Evolutionary conservation across 2,113 vertebrate genomes (phyloP).

Genomic region (Bubo scandiacus): DNA sequence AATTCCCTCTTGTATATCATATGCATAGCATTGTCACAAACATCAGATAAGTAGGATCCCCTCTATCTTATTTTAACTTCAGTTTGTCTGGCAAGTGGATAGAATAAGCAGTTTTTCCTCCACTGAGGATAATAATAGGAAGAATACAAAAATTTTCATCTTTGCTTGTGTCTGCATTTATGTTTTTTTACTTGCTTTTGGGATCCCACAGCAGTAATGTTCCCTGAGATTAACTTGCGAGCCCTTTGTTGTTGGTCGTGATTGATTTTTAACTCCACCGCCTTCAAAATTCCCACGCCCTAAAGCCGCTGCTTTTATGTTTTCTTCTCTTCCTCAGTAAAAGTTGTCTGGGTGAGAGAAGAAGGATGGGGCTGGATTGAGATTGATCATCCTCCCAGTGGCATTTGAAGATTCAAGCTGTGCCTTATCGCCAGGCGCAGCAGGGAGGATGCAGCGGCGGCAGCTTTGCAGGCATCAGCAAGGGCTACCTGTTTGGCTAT

Average conservation of each 20-base stretch:
- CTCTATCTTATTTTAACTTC: not conserved
- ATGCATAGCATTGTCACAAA: not conserved
- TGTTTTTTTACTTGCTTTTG: not conserved
- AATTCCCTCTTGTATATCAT: not conserved
- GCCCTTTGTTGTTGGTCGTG: not conserved
- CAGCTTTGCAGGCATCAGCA: not conserved
- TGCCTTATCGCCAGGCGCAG: not conserved
- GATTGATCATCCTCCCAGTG: conserved; percentile 8
- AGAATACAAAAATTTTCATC: not conserved
- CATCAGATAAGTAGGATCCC: not conserved
- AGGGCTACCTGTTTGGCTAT: not conserved
- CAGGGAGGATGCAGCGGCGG: not conserved
- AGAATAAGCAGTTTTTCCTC: conserved; percentile 15
- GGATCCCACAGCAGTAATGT: not conserved
- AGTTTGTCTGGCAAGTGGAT: not conserved
- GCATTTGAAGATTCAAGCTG: conserved; percentile 37
- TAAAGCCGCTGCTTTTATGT: not conserved
- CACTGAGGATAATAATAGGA: not conserved
- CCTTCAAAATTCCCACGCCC: not conserved
- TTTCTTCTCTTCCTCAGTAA: not conserved
- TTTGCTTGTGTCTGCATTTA: not conserved
- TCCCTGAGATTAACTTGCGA: not conserved
- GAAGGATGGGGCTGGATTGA: not conserved
- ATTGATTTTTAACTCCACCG: conserved; percentile 36
- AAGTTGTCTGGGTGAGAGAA: not conserved